Percentiles rank a stretch among this genome's conserved stretches.
Evolutionary conservation across 2,113 vertebrate species (phyloP).

Genomic region (Hassar affinis): DNA sequence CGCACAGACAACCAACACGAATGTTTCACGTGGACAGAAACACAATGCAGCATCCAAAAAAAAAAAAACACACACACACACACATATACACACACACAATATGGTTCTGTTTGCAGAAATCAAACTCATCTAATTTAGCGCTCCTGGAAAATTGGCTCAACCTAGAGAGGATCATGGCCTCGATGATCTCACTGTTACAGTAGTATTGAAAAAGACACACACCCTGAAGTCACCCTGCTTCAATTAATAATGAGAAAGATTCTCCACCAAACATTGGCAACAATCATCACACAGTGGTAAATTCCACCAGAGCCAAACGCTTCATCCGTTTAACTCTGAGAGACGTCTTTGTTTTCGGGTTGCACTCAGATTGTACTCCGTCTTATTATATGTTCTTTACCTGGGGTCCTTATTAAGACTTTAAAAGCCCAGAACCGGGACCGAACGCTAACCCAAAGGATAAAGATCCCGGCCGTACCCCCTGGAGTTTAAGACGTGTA

Average conservation of each 20-base stretch:
- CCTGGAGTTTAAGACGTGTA: background rate
- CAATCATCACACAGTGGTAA: slow-evolving; percentile 4
- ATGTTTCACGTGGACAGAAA: background rate
- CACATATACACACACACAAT: background rate
- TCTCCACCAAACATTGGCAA: slow-evolving; percentile 13
- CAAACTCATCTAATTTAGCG: background rate
- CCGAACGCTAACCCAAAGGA: background rate
- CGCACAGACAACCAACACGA: background rate
- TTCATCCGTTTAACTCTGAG: background rate
- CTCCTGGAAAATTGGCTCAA: background rate
- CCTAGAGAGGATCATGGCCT: background rate
- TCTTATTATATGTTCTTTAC: background rate
- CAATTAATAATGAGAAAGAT: slow-evolving; percentile 14
- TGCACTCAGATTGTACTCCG: background rate
- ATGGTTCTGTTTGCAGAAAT: background rate
- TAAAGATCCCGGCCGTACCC: background rate
- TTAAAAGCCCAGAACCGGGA: slow-evolving; percentile 66
- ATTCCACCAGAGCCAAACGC: background rate
- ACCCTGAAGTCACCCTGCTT: slow-evolving; percentile 16
- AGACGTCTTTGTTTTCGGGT: background rate
- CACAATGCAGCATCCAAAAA: background rate
- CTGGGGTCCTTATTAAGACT: background rate
- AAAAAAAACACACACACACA: too few relatives aligned
- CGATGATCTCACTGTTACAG: slow-evolving; percentile 30
- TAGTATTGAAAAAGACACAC: slow-evolving; percentile 15